Evolutionary conservation across 2,113 vertebrate genomes (phyloP), one percentile per base, ranked within the genome.

Genomic region (Porphyrio hochstetteri): DNA sequence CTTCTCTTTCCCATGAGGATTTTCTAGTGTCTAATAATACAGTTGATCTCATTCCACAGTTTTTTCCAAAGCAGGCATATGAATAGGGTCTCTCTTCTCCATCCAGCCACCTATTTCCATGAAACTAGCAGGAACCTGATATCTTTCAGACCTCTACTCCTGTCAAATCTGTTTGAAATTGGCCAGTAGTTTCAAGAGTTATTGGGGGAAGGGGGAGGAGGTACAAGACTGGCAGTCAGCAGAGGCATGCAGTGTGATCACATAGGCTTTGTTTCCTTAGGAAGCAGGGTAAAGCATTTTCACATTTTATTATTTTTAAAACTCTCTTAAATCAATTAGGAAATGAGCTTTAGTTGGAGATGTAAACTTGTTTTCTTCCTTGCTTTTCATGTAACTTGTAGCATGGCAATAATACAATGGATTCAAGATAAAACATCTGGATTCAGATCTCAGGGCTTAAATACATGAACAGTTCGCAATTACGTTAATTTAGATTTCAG

Each of bases 41-140:
- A 92, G 91, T 87, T 93, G 94, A 96, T 93, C 89, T 95, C 93
- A 97, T 64, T 92, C 91, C 86, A 81, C 72, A 52, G 19, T 21
- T 93, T 95, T 94, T 95, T 79, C 94, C 89, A 95, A 75, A 91
- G 93, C 81, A 95, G 77, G 85, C 86, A 88, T 82, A 96, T 96
- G 96, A 97, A 97, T 96, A 95, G 94, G 81, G 91, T 93, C 95
- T 95, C 95, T 97, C 60, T 97, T 96, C 89, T 92, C 86, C 65
- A 92, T 79, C 52, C 89, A 95, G 89, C 60, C 83, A 97, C 92
- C 92, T 93, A 96, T 91, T 96, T 95, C 95, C 91, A 96, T 57
- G 53, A 91, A 95, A 89, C 88, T 69, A 89, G 65, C 48, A 96
- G 92, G 91, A 97, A 96, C 80, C 20, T 64, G 95, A 95, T 97